These are phyloP conservation scores for Melospiza georgiana DNA, from an alignment of 2,113 vertebrate species.

Conservation along the genomic window DNA sequence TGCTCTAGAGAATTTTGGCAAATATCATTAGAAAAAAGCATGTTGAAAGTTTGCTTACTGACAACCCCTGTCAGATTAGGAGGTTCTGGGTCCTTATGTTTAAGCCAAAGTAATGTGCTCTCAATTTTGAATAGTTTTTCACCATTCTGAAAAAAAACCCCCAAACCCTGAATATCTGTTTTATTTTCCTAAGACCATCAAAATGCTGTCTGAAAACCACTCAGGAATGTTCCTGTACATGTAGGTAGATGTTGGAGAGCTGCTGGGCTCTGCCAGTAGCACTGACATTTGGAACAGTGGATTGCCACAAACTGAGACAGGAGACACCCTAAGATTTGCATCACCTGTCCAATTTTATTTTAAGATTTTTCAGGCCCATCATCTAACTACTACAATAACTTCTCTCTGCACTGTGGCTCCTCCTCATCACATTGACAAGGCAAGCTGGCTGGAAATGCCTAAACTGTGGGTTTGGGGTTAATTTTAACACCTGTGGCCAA, in stretches of 20 bases:
- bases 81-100: not conserved
- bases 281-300: not conserved
- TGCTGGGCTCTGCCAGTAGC: not conserved
- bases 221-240: fast-evolving
- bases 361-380: not conserved
- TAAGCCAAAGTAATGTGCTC: not conserved
- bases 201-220: not conserved
- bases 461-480: not conserved
- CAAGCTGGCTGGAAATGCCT: not conserved
- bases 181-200: not conserved
- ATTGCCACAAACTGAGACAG: not conserved
- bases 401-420: not conserved
- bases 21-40: not conserved
- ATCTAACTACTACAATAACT: not conserved
- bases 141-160: not conserved
- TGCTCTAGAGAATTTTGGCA: not conserved
- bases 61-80: not conserved
- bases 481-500: not conserved
- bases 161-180: not conserved
- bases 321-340: not conserved
- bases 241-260: not conserved
- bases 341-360: not conserved
- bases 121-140: not conserved
- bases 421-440: not conserved
- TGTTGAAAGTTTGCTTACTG: not conserved